phyloP scores from a whole-genome alignment of 2,888 invertebrate genomes.

The Panopea generosa region DNA sequence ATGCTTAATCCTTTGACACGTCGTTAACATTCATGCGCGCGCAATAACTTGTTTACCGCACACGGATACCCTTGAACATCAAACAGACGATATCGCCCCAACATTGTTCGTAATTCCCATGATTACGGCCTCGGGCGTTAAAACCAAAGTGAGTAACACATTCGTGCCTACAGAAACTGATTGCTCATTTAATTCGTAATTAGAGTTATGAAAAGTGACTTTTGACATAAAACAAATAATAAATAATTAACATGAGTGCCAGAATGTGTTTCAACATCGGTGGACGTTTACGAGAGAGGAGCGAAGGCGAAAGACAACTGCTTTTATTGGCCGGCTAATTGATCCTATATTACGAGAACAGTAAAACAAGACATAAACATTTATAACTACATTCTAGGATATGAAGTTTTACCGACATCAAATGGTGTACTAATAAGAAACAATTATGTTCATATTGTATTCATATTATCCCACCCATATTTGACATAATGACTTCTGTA shows the following conservation, averaged over 20 bases:
- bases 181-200: conserved; percentile 11
- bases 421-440: conserved; percentile 30
- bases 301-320: conserved; percentile 28
- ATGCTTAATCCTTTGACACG: too few relatives aligned
- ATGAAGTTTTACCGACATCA: conserved; percentile 32
- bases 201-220: conserved; percentile 15
- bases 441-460: conserved; percentile 51
- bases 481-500: conserved; percentile 7
- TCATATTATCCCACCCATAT: conserved; percentile 34
- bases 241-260: conserved; percentile 14
- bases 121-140: too few relatives aligned
- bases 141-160: not conserved
- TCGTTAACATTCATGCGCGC: too few relatives aligned
- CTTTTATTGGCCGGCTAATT: conserved; percentile 36
- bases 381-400: conserved; percentile 11
- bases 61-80: too few relatives aligned
- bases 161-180: not conserved
- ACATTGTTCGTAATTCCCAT: too few relatives aligned
- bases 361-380: conserved; percentile 18
- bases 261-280: conserved; percentile 22
- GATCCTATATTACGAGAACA: conserved; percentile 29
- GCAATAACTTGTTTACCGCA: too few relatives aligned
- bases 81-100: too few relatives aligned
- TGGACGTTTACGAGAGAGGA: conserved; percentile 32
- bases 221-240: conserved; percentile 18